Evolutionary conservation across 64 coral and sea anemone species (phyloP), one percentile per base, ranked within the genome.

Genomic region (Pachyseris speciosa): DNA sequence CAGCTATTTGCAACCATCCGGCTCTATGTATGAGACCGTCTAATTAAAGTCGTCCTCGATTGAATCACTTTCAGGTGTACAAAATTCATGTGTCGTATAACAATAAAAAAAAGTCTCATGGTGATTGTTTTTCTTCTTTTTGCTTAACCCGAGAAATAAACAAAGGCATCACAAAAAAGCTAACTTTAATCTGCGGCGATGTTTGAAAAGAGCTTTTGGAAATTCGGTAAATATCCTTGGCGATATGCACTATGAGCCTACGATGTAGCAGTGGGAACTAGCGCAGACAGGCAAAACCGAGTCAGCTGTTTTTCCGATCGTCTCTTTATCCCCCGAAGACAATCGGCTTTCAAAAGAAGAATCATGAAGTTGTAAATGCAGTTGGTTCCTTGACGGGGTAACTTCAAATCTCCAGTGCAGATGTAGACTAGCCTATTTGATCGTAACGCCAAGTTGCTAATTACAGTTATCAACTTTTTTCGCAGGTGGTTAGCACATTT

Each of bases 31-130:
- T 76, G 45, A 76, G 73, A 19, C 0, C 25, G 0, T 52, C 50
- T 76, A 76, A 76, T 76, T 76, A 76, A 76, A 76, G 50, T 76
- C 73, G 3, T 43, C 73, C 28, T 27, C 73, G 10, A 13, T 51
- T 26, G 26, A 16, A 64, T 76, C 45, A 76, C 25, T 51, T 29
- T 50, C 29, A 49, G 22, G n/a, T n/a, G n/a, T n/a, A n/a, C n/a
- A n/a, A 74, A 44, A 74, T 47, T 74, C 38, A 44, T 74, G 20
- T 40, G n/a, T 74, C 40, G 70, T 40, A 74, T 45, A n/a, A 74
- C 70, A 74, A 38, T 8, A 39, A 17, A n/a, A n/a, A n/a, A n/a
- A n/a, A n/a, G n/a, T n/a, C n/a, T 39, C 67, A 71, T 28, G n/a
- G 70, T 43, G n/a, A 74, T 44, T n/a, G n/a, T n/a, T n/a, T n/a